A percentile compares a stretch with the other conserved stretches of the same genome.
Evolutionary conservation across 2,113 vertebrate genomes (phyloP).

Genomic region (Mesitornis unicolor): DNA sequence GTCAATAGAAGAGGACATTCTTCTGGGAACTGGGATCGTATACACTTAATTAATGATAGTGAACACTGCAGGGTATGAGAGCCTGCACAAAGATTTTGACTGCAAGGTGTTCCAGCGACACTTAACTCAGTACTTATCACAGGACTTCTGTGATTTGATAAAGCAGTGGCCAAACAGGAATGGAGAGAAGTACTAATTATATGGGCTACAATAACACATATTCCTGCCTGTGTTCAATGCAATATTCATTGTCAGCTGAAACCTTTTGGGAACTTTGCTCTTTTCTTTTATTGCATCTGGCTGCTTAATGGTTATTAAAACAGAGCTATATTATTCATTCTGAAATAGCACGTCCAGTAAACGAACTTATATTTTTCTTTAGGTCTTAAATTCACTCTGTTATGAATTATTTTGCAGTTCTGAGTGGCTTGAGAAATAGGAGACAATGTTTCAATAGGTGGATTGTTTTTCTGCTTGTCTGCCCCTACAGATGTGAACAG

Average conservation of each 20-base stretch:
- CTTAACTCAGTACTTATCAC: background rate
- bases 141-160: background rate
- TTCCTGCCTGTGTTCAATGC: background rate
- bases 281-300: background rate
- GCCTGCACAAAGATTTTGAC: background rate
- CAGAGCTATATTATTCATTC: background rate
- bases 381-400: background rate
- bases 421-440: background rate
- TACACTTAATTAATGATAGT: conserved; percentile 32
- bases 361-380: background rate
- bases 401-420: background rate
- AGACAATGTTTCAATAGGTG: background rate
- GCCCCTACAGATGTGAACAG: background rate
- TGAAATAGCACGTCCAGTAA: background rate
- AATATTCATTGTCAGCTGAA: background rate
- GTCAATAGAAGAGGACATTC: background rate
- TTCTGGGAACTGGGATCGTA: background rate
- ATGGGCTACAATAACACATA: background rate
- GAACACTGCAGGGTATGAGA: background rate
- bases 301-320: background rate
- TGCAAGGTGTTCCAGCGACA: conserved; percentile 1
- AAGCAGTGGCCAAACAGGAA: background rate
- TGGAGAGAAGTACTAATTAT: background rate
- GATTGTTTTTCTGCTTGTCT: conserved; percentile 15
- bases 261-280: background rate